Conservation (phyloP, 2,113 vertebrate species). For the Hystrix brachyura region DNA sequence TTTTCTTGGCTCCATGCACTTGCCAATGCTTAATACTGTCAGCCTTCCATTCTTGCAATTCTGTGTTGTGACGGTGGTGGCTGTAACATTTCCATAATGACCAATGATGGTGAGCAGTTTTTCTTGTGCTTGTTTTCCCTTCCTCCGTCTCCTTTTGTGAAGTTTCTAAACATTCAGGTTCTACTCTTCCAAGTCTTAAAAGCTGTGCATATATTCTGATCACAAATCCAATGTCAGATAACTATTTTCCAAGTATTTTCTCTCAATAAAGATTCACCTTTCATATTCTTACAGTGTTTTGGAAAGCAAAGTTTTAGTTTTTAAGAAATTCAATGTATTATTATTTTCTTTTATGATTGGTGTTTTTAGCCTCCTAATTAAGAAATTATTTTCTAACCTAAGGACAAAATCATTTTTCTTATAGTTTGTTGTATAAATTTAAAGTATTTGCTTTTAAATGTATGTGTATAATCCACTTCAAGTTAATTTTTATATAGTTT, state of each 20-base stretch:
- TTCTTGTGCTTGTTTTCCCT: background rate
- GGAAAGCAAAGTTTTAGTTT: conserved; percentile 1
- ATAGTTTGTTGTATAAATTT: background rate
- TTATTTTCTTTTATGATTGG: background rate
- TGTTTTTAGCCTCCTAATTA: background rate
- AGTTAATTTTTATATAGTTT: conserved; percentile 12
- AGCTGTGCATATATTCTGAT: background rate
- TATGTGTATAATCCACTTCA: background rate
- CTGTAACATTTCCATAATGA: background rate
- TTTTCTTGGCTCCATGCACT: background rate
- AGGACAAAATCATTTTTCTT: background rate
- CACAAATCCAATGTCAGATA: background rate
- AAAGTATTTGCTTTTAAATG: background rate
- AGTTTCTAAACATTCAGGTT: background rate
- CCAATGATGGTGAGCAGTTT: background rate
- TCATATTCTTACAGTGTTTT: background rate
- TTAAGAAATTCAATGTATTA: background rate
- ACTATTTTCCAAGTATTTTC: background rate
- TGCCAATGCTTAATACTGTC: background rate
- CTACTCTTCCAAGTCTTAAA: background rate
- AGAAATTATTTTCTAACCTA: background rate
- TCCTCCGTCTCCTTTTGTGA: background rate
- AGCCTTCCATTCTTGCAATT: background rate
- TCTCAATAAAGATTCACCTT: background rate
- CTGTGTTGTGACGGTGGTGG: background rate